Percentiles rank a stretch among this genome's conserved stretches.
phyloP scores from a whole-genome alignment of 2,888 invertebrate species.

The Drosophila phalerata region DNA sequence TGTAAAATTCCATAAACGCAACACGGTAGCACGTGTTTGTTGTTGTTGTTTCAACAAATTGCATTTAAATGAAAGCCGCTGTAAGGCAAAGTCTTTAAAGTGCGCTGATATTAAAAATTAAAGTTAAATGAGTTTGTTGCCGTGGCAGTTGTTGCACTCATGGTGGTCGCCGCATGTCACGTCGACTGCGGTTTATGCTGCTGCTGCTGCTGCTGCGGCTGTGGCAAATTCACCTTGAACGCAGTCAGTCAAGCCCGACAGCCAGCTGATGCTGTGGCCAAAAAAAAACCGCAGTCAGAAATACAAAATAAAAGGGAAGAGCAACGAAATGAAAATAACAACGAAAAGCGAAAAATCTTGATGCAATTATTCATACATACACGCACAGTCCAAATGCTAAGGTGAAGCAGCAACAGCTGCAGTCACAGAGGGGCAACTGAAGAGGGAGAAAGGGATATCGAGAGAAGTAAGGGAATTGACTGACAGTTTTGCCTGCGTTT shows the following conservation, averaged over 20 bases:
- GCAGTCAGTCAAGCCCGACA: constrained; percentile 28
- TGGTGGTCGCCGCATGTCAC: constrained; percentile 77
- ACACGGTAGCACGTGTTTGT: constrained; percentile 29
- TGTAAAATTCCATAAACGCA: constrained; percentile 64
- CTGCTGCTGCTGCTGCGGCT: constrained; percentile 5
- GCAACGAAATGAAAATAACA: constrained; percentile 27
- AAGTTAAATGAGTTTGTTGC: constrained; percentile 70
- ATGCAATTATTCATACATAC: constrained; percentile 79
- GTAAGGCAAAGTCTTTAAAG: constrained; percentile 54
- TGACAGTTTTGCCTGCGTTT: constrained; percentile 46
- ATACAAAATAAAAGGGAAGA: constrained; percentile 11
- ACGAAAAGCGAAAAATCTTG: constrained; percentile 71
- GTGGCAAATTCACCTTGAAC: constrained; percentile 74
- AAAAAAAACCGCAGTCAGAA: constrained; percentile 27
- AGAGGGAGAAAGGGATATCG: background rate
- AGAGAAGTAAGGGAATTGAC: constrained; percentile 57
- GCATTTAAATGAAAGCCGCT: constrained; percentile 56
- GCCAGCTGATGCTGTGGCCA: constrained; percentile 59
- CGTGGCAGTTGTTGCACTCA: constrained; percentile 49
- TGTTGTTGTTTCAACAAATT: constrained; percentile 49
- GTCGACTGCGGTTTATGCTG: constrained; percentile 71
- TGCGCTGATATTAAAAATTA: constrained; percentile 73
- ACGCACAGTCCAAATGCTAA: constrained; percentile 46
- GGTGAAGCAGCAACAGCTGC: constrained; percentile 76
- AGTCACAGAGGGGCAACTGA: background rate